These are phyloP conservation scores for Meta bourneti DNA, from an alignment of 2,888 invertebrate species.

Conservation along the genomic window DNA sequence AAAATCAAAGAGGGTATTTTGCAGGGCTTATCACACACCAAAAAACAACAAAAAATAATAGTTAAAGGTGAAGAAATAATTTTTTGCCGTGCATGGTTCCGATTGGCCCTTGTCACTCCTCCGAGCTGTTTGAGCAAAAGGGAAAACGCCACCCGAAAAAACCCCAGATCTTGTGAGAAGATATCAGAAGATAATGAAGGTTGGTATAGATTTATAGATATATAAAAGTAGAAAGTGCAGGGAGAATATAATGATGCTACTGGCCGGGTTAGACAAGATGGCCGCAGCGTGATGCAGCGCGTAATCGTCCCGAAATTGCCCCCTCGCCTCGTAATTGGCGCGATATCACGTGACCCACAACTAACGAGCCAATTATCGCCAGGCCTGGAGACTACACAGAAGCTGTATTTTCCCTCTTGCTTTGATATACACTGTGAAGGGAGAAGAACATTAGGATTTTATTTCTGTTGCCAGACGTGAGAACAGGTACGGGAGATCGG, in stretches of 20 bases:
- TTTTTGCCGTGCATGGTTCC: conserved; percentile 20
- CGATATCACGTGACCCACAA: conserved; percentile 71
- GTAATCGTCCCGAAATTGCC: conserved; percentile 65
- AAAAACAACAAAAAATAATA: conserved; percentile 2
- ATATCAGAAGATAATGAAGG: conserved; percentile 69
- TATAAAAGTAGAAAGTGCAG: not conserved
- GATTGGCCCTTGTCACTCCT: conserved; percentile 64
- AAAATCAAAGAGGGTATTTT: conserved; percentile 44
- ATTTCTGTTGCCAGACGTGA: conserved; percentile 26
- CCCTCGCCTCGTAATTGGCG: conserved; percentile 72
- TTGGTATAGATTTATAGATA: not conserved
- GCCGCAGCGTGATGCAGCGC: conserved; percentile 47
- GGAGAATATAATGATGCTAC: conserved; percentile 67
- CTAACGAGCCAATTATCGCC: conserved; percentile 75
- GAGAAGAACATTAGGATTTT: conserved; percentile 46
- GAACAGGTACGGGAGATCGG: conserved; percentile 17
- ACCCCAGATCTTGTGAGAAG: conserved; percentile 52
- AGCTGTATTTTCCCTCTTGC: conserved; percentile 49
- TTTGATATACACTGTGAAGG: conserved; percentile 53
- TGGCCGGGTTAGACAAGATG: conserved; percentile 57
- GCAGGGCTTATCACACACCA: not conserved
- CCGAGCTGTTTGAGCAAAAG: conserved; percentile 9
- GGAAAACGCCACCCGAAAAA: conserved; percentile 13
- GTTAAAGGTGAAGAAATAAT: conserved; percentile 41
- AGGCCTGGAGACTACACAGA: conserved; percentile 62